Evolutionary conservation across 2,888 invertebrate genomes (phyloP).

Genomic region (Trichopoda pennipes): DNA sequence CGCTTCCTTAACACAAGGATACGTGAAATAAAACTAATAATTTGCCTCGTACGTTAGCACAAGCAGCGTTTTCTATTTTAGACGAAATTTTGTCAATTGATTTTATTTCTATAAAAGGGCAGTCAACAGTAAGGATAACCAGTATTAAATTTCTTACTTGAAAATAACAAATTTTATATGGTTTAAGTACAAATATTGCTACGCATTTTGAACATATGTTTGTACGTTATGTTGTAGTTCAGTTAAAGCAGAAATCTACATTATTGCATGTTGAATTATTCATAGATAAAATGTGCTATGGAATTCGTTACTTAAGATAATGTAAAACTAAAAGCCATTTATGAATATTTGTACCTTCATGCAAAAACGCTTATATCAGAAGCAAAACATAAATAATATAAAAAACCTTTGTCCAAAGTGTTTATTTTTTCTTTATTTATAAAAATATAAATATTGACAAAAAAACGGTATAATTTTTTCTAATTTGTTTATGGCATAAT

Average conservation of each 20-base stretch:
- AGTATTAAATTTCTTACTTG: neutral
- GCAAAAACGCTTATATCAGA: neutral
- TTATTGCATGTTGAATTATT: conserved; percentile 70
- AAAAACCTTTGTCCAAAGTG: conserved; percentile 29
- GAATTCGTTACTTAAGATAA: conserved; percentile 12
- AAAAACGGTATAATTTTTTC: neutral
- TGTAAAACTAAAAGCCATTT: neutral
- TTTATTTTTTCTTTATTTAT: conserved; percentile 31
- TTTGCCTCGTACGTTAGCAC: conserved; percentile 12
- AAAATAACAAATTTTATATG: conserved; percentile 8
- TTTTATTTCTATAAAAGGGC: conserved; percentile 33
- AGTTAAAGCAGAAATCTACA: conserved; percentile 4
- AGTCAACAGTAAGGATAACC: neutral
- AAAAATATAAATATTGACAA: neutral
- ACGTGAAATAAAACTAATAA: conserved; percentile 16
- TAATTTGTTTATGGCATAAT: conserved; percentile 58
- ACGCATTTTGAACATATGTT: conserved; percentile 1
- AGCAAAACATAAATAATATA: conserved; percentile 40
- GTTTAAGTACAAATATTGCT: neutral
- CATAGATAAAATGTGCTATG: conserved; percentile 60
- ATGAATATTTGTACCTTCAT: neutral
- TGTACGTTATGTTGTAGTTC: conserved; percentile 5
- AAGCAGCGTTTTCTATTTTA: conserved; percentile 29
- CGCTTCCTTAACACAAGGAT: conserved; percentile 73
- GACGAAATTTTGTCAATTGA: conserved; percentile 10